These are phyloP conservation scores for Phylloscopus whistleri DNA, from an alignment of 2,113 vertebrate genomes.

Conservation along the genomic window DNA sequence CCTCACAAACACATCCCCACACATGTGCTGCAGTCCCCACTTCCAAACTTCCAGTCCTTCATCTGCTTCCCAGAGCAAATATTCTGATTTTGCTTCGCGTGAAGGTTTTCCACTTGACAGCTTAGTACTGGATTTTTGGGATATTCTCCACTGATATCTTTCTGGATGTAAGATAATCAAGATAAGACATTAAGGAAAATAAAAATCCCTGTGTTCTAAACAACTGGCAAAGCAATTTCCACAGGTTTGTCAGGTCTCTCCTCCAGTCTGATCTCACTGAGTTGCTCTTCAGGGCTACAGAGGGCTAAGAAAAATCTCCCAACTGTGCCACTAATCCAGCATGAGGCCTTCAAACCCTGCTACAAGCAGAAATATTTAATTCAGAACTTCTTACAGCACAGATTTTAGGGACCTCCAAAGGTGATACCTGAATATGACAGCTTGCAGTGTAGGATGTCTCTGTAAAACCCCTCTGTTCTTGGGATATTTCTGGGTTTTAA, in stretches of 20 bases:
- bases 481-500: not conserved
- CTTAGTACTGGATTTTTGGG: not conserved
- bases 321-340: not conserved
- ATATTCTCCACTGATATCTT: not conserved
- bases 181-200: not conserved
- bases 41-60: not conserved
- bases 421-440: not conserved
- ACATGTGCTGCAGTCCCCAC: not conserved
- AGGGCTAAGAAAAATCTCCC: not conserved
- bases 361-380: not conserved
- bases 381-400: not conserved
- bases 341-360: not conserved
- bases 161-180: not conserved
- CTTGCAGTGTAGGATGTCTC: not conserved
- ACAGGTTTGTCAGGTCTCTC: not conserved
- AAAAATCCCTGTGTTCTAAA: not conserved
- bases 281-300: not conserved
- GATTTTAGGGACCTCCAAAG: not conserved
- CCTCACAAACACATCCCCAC: not conserved
- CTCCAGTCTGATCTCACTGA: not conserved
- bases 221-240: not conserved
- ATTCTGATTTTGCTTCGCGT: not conserved
- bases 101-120: not conserved
- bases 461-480: not conserved
- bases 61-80: constrained; percentile 42